A percentile compares a stretch with the other conserved stretches of the same genome.
phyloP scores from a whole-genome alignment of 2,888 invertebrate genomes.

The Polydrusus tereticollis region DNA sequence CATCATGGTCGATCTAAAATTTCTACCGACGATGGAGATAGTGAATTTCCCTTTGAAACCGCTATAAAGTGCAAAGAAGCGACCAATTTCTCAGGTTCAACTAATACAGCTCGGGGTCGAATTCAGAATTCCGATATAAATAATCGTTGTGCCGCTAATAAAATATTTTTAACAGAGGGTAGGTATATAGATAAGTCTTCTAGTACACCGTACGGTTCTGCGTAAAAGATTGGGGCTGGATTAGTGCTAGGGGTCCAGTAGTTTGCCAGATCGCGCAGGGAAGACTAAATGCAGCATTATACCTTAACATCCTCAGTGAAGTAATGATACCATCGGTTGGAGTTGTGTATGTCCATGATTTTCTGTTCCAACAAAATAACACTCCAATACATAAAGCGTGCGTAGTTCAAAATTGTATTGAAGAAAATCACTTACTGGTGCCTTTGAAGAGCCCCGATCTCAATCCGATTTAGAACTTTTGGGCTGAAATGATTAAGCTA shows the following conservation, averaged over 20 bases:
- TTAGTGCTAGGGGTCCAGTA: background rate
- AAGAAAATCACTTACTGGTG: background rate
- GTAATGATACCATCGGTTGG: background rate
- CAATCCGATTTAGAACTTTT: background rate
- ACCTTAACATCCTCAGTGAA: background rate
- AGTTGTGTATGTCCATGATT: background rate
- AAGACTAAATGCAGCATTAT: background rate
- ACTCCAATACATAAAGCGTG: background rate
- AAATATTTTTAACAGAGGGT: too few relatives aligned
- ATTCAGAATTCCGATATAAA: too few relatives aligned
- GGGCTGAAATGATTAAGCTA: background rate
- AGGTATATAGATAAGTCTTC: too few relatives aligned
- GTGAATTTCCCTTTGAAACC: too few relatives aligned
- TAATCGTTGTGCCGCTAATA: too few relatives aligned
- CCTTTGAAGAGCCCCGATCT: background rate
- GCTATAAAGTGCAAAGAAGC: background rate
- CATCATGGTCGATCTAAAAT: constrained; percentile 12
- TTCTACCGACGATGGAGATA: background rate
- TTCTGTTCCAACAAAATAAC: background rate
- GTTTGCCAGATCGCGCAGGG: background rate
- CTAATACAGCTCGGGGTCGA: too few relatives aligned
- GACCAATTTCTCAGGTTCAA: background rate
- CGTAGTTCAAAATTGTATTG: background rate
- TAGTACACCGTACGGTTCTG: too few relatives aligned
- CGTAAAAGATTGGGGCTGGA: too few relatives aligned